Percentiles rank a stretch among this genome's conserved stretches.
Conservation (phyloP, 2,888 invertebrate genomes). For the Tribolium freemani region DNA sequence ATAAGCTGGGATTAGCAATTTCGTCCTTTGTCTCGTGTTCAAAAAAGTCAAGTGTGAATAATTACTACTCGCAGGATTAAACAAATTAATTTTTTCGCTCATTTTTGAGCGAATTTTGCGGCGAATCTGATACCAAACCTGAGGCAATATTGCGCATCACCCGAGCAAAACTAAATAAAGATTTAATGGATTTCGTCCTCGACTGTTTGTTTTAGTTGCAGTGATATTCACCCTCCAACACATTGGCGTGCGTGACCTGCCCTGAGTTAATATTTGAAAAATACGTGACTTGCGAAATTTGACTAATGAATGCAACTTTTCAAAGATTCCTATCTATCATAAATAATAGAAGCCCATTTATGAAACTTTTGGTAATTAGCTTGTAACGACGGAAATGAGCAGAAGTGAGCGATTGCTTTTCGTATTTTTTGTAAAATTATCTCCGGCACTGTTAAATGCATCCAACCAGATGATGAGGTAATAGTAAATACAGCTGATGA, state of each 20-base stretch:
- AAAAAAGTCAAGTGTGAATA: neutral
- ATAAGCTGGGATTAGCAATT: neutral
- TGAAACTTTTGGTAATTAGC: constrained; percentile 30
- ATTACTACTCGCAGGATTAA: too few species aligned
- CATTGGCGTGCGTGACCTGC: constrained; percentile 42
- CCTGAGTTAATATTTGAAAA: constrained; percentile 23
- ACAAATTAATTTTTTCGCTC: too few species aligned
- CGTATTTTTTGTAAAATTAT: constrained; percentile 17
- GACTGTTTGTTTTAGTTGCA: constrained; percentile 56
- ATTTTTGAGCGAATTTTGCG: too few species aligned
- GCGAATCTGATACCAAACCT: constrained; percentile 24
- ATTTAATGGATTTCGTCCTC: constrained; percentile 59
- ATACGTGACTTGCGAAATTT: constrained; percentile 42
- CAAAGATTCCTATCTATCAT: constrained; percentile 39
- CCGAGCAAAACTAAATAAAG: constrained; percentile 52
- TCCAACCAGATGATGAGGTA: constrained; percentile 59
- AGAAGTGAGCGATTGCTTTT: neutral
- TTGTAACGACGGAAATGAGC: neutral
- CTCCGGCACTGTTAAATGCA: constrained; percentile 50
- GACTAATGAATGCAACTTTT: constrained; percentile 43
- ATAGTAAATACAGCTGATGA: constrained; percentile 63
- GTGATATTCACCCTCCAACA: constrained; percentile 48
- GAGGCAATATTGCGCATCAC: constrained; percentile 42
- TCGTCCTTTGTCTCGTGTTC: neutral
- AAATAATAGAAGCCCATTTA: constrained; percentile 24